Base-by-base conservation (phyloP, 2,888 invertebrate species). In the Laothoe populi region DNA sequence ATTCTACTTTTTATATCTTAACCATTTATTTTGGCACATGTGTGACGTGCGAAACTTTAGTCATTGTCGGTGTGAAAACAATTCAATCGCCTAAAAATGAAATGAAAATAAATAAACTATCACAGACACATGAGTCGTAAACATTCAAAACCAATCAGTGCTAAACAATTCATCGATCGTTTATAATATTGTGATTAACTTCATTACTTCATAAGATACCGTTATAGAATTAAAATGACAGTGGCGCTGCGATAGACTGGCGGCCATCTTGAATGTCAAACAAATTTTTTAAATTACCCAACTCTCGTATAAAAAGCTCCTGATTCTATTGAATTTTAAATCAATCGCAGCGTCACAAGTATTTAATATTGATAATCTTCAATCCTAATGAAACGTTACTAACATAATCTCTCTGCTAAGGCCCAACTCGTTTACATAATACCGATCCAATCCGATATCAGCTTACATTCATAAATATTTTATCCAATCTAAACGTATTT, bases 121-220 rank as follows among this genome's bases (percentile, higher is more conserved):
- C 92, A 92, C 91, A 92, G 92, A 90, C 86, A 86, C 83, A 88
- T 85, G 88, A 90, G 88, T 87, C 85, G 73, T 77, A 38, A 84
- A 83, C 85, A 79, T 80, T 74, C 82, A 81, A 87, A 86, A 60
- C 79, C 83, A 86, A 86, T 83, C 78, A 77, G 84, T 87, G 84
- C 84, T 75, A 65, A 69, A 64, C 71, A 75, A 73, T 75, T 75
- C 73, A 72, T 71, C 69, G 77, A 71, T 74, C 75, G 72, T 77
- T 74, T 70, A 77, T 77, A 67, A 75, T 40, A 40, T 16, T 42
- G 19, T 40, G 38, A 40, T 40, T 60, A 48, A 38, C 49, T 60
- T 60, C 49, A 76, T 73, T 78, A 76, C 75, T 84, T 88, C 86
- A 88, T 87, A 89, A 88, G 85, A 88, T 81, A 73, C 77, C 63